These are phyloP conservation scores for Brenthis daphne DNA, from an alignment of 2,888 invertebrate species.

Conservation along the genomic window DNA sequence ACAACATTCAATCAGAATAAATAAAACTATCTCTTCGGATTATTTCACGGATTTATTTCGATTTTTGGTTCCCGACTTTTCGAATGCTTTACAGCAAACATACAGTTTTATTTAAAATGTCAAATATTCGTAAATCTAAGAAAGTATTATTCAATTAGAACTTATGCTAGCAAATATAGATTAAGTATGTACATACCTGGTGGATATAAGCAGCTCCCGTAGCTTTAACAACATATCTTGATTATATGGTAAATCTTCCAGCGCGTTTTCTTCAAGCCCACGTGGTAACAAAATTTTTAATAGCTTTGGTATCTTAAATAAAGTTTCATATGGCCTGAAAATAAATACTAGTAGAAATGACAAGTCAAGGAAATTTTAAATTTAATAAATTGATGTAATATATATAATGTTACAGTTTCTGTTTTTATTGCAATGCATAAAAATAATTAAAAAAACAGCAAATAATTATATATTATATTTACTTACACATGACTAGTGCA, in stretches of 20 bases:
- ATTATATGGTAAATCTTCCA: constrained; percentile 47
- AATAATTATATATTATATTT: constrained; percentile 5
- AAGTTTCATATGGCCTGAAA: constrained; percentile 47
- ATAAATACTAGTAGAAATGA: constrained; percentile 2
- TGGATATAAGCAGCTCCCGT: constrained; percentile 33
- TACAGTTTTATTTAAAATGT: no score
- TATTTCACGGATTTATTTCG: no score
- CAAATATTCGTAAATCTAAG: no score
- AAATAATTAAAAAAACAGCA: no score
- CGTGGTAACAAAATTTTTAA: constrained; percentile 55
- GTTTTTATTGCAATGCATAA: no score
- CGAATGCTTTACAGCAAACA: no score
- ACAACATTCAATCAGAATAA: no score
- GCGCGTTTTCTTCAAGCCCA: constrained; percentile 53
- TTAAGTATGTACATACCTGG: constrained; percentile 35
- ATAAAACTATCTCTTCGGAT: no score
- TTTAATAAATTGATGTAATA: background rate
- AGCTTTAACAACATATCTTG: constrained; percentile 42
- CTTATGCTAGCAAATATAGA: no score
- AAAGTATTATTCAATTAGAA: no score
- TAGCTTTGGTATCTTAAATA: constrained; percentile 52
- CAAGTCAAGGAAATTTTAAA: background rate
- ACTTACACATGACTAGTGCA: constrained; percentile 50
- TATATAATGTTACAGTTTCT: no score
- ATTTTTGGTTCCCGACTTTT: no score